Percentiles rank a stretch among this genome's conserved stretches.
phyloP scores from a whole-genome alignment of 2,113 vertebrate species.

The Mungos mungo region DNA sequence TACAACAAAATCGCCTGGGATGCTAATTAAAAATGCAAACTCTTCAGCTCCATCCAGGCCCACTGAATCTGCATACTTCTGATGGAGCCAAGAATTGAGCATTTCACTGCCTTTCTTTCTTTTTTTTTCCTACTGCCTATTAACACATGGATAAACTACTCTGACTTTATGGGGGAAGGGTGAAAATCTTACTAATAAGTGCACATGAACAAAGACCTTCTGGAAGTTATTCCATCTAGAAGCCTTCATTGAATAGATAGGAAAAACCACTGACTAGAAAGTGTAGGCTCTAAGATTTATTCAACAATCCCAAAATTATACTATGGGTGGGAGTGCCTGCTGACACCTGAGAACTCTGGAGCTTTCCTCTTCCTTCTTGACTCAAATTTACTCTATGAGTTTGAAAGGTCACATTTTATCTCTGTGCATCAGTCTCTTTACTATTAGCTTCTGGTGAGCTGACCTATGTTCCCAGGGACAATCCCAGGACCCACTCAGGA shows the following conservation, averaged over 20 bases:
- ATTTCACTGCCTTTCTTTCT: neutral
- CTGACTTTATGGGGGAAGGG: neutral
- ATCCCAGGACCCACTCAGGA: neutral
- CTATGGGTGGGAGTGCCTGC: neutral
- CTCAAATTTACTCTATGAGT: neutral
- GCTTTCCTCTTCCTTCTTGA: neutral
- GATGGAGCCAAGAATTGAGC: neutral
- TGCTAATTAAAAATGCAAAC: neutral
- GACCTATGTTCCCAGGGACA: neutral
- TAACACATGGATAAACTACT: neutral
- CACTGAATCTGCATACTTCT: neutral
- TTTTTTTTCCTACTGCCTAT: neutral
- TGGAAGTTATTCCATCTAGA: neutral
- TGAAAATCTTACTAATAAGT: neutral
- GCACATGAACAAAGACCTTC: neutral
- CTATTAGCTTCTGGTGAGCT: neutral
- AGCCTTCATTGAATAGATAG: neutral
- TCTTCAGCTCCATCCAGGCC: neutral
- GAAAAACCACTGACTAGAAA: neutral
- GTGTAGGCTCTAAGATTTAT: neutral
- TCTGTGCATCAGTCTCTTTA: neutral
- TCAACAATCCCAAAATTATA: neutral
- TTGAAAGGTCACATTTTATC: neutral
- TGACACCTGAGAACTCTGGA: neutral
- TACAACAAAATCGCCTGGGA: neutral